phyloP scores from a whole-genome alignment of 2,797 vertebrate genomes.

The Sparidentex hasta region DNA sequence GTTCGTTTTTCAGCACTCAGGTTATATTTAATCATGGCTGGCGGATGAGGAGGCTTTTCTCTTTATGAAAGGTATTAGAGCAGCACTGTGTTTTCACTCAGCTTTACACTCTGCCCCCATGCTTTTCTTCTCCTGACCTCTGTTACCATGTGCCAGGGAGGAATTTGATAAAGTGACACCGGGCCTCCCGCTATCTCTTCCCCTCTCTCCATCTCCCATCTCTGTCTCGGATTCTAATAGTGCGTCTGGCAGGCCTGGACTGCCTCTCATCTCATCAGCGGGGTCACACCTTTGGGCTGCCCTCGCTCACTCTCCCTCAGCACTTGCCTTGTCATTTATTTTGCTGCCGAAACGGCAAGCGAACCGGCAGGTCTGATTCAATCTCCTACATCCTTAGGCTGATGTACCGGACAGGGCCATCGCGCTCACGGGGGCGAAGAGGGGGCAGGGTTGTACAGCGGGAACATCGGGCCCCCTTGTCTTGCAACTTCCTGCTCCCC shows the following conservation, averaged over 20 bases:
- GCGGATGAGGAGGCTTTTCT: constrained; percentile 85
- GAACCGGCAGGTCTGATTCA: constrained; percentile 74
- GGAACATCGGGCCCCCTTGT: constrained; percentile 57
- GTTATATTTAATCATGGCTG: constrained; percentile 81
- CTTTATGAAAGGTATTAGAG: constrained; percentile 87
- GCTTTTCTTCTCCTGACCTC: constrained; percentile 82
- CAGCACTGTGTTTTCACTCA: constrained; percentile 83
- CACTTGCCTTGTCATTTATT: constrained; percentile 80
- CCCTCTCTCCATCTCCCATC: constrained; percentile 67
- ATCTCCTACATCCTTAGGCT: constrained; percentile 74
- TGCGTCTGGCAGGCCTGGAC: constrained; percentile 76
- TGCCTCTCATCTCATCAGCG: constrained; percentile 83
- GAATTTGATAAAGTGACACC: constrained; percentile 87
- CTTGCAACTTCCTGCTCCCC: constrained; percentile 54
- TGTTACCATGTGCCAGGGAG: constrained; percentile 80
- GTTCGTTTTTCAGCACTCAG: constrained; percentile 80
- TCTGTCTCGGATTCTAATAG: constrained; percentile 76
- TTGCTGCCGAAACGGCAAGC: constrained; percentile 63
- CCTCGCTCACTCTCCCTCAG: constrained; percentile 61
- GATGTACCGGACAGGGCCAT: constrained; percentile 68
- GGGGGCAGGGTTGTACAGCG: constrained; percentile 49
- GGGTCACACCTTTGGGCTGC: constrained; percentile 79
- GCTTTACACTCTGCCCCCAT: constrained; percentile 83
- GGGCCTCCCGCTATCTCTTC: constrained; percentile 59
- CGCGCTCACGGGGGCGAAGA: constrained; percentile 29